These are phyloP conservation scores for Macropus fuliginosus DNA, from an alignment of 2,797 vertebrate species.

Conservation along the genomic window DNA sequence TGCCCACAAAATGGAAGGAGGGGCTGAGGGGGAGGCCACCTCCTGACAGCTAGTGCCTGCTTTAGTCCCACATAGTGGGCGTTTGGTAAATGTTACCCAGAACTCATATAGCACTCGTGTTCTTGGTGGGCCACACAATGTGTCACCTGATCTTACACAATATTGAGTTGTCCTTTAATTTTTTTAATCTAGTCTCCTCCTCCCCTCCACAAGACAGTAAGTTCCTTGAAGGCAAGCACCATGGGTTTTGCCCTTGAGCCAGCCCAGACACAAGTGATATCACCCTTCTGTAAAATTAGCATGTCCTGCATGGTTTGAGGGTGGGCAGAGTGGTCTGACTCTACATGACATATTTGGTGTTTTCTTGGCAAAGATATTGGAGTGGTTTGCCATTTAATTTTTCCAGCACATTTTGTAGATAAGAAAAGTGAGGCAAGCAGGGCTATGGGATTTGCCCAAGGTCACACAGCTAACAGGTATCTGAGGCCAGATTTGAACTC, in stretches of 20 bases:
- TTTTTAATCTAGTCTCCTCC: neutral
- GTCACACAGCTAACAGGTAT: neutral
- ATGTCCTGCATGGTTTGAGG: neutral
- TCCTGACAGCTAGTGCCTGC: conserved; percentile 38
- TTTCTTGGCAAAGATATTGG: neutral
- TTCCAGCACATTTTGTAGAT: neutral
- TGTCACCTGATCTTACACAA: neutral
- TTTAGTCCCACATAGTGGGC: conserved; percentile 39
- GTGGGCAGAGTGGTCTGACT: neutral
- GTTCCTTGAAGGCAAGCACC: neutral
- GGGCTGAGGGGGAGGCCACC: conserved; percentile 58
- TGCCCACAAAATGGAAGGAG: conserved; percentile 40
- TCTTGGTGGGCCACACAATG: neutral
- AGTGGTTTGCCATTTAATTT: neutral
- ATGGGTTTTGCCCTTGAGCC: neutral
- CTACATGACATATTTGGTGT: neutral
- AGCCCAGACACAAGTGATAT: neutral
- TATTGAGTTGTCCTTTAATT: conserved; percentile 15
- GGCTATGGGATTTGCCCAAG: neutral
- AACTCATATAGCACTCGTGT: neutral
- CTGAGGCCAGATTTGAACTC: neutral
- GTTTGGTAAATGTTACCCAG: conserved; percentile 58
- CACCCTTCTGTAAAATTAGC: neutral
- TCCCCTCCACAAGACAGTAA: neutral
- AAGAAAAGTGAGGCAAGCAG: neutral